These are phyloP conservation scores for Cremastobaeus sp. DNA, from an alignment of 2,888 invertebrate genomes.

Conservation along the genomic window DNA sequence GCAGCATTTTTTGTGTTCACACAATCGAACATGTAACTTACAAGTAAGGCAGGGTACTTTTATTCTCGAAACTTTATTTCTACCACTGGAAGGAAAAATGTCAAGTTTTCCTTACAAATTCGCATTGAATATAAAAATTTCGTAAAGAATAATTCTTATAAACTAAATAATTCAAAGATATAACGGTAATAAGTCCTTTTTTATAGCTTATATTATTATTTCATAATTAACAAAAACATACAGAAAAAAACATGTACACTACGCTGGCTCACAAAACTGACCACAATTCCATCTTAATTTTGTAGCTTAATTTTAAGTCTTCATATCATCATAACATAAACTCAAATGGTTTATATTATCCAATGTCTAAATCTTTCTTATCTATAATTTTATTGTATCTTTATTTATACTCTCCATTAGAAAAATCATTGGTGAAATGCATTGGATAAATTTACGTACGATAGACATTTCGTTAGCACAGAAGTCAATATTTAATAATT, in stretches of 20 bases:
- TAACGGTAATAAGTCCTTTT: constrained; percentile 35
- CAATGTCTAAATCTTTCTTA: too few relatives aligned
- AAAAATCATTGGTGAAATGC: constrained; percentile 18
- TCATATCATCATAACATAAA: too few relatives aligned
- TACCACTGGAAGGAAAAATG: background rate
- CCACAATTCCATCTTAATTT: constrained; percentile 33
- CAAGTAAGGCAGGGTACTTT: constrained; percentile 55
- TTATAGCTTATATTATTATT: constrained; percentile 19
- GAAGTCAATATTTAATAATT: too few relatives aligned
- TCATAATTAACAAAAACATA: constrained; percentile 38
- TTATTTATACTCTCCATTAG: too few relatives aligned
- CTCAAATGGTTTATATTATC: too few relatives aligned
- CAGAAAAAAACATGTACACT: constrained; percentile 23
- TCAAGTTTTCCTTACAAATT: background rate
- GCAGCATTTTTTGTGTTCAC: constrained; percentile 16
- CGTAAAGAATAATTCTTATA: constrained; percentile 41
- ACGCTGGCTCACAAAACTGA: constrained; percentile 47
- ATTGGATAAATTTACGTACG: background rate
- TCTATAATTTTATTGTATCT: too few relatives aligned
- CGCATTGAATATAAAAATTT: constrained; percentile 13
- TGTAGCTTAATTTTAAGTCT: constrained; percentile 26
- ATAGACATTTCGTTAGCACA: too few relatives aligned
- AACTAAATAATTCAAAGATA: constrained; percentile 46
- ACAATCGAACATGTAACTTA: constrained; percentile 30
- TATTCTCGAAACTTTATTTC: constrained; percentile 20